These are phyloP conservation scores for Herpetotheres cachinnans DNA, from an alignment of 2,113 vertebrate species.

Conservation along the genomic window DNA sequence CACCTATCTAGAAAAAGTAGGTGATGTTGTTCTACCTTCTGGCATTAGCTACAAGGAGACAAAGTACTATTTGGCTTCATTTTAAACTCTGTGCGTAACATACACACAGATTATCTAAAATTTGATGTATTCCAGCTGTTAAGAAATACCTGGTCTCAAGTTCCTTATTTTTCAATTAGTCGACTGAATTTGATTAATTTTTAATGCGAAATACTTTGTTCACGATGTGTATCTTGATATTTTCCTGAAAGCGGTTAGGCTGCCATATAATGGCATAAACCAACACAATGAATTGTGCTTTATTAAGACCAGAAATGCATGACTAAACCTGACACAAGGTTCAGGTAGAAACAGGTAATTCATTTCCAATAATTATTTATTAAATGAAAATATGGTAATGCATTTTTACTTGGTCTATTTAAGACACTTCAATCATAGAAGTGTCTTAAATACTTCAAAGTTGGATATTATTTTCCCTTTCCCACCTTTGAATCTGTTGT, in stretches of 20 bases:
- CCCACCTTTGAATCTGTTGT: background rate
- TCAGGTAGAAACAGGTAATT: background rate
- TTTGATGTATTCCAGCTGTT: background rate
- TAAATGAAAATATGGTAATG: conserved; percentile 3
- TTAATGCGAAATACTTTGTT: conserved; percentile 3
- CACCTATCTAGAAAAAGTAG: conserved; percentile 95
- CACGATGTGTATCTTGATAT: background rate
- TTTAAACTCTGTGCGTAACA: background rate
- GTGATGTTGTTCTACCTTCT: background rate
- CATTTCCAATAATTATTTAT: conserved; percentile 14
- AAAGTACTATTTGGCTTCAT: accelerated
- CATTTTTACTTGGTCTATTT: conserved; percentile 36
- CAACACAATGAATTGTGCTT: background rate
- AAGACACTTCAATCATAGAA: background rate
- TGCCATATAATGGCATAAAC: background rate
- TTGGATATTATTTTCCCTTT: background rate
- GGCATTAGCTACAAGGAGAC: background rate
- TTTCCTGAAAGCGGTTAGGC: background rate
- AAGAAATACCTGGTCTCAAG: background rate
- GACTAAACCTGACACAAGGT: conserved; percentile 1
- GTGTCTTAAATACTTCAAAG: background rate
- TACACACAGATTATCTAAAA: background rate
- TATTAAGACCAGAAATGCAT: conserved; percentile 18
- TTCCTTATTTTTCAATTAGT: background rate
- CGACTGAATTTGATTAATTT: background rate